These are phyloP conservation scores for Corythoichthys haematopterus DNA, from an alignment of 2,113 vertebrate genomes.

Conservation along the genomic window DNA sequence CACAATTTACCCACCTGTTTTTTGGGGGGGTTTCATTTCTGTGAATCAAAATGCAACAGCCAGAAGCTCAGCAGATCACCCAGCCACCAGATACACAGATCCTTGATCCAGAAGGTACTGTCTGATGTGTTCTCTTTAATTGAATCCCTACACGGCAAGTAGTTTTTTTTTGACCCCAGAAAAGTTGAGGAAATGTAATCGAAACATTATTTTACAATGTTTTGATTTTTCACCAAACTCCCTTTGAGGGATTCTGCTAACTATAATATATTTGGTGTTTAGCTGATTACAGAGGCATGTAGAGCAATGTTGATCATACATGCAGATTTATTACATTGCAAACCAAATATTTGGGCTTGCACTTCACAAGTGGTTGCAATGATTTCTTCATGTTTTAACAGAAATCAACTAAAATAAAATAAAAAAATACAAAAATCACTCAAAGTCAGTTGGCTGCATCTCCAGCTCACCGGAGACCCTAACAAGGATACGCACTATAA, in stretches of 20 bases:
- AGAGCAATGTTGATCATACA: background rate
- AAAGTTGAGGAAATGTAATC: too few species aligned
- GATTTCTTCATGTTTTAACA: background rate
- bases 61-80: conserved; percentile 36
- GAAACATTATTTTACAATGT: background rate
- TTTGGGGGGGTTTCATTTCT: background rate
- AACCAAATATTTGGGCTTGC: background rate
- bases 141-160: background rate
- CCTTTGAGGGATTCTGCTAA: background rate
- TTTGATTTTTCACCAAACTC: too few species aligned
- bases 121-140: background rate
- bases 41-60: conserved; percentile 59
- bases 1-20: conserved; percentile 3
- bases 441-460: too few species aligned
- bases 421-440: background rate
- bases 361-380: background rate
- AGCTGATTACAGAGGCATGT: background rate
- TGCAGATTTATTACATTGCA: background rate
- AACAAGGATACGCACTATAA: too few species aligned
- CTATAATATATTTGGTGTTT: too few species aligned
- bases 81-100: conserved; percentile 31
- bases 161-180: background rate
- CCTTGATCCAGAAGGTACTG: conserved; percentile 56
- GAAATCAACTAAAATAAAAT: background rate
- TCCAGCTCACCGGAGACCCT: too few species aligned